Base-by-base conservation (phyloP, 2,888 invertebrate species). In the Drosophila limbata region DNA sequence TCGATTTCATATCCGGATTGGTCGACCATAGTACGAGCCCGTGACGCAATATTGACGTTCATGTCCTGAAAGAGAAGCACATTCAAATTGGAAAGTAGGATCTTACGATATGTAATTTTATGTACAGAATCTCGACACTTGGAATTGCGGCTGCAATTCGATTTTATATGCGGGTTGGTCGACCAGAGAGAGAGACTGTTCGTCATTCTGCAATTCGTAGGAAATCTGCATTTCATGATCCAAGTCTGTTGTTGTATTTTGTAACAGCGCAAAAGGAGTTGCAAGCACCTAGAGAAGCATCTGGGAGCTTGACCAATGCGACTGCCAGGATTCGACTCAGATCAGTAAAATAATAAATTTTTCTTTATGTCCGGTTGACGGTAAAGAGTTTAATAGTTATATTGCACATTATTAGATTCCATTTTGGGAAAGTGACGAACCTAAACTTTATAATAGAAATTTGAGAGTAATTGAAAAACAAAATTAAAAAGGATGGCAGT, bases 401-500 rank as follows among this genome's bases (percentile, higher is more conserved):
- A 4, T 11, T 10, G n/a, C 37, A 37, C 10, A 11, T 37, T 37
- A n/a, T 37, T 5, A n/a, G 6, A n/a, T 37, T 37, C 37, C 37
- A 37, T 37, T 35, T 10, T 35, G 35, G 35, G 35, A 35, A 35
- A 35, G 35, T 35, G 35, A 35, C 35, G 35, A 35, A 35, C n/a
- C 37, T 37, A 37, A 37, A n/a, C n/a, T 37, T n/a, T 37, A n/a
- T 37, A n/a, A 37, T 37, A n/a, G n/a, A n/a, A 37, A n/a, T 37
- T 37, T 6, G 37, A 37, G n/a, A 37, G 6, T n/a, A 25, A 25
- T 6, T 37, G 5, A 5, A n/a, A n/a, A 37, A 37, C n/a, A 37
- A 3, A n/a, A n/a, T 37, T 11, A 2, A n/a, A n/a, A 37, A 37
- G 2, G n/a, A 37, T 37, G n/a, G n/a, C 37, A 37, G n/a, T 37